phyloP scores from a whole-genome alignment of 2,113 vertebrate species.

The Osmerus mordax region DNA sequence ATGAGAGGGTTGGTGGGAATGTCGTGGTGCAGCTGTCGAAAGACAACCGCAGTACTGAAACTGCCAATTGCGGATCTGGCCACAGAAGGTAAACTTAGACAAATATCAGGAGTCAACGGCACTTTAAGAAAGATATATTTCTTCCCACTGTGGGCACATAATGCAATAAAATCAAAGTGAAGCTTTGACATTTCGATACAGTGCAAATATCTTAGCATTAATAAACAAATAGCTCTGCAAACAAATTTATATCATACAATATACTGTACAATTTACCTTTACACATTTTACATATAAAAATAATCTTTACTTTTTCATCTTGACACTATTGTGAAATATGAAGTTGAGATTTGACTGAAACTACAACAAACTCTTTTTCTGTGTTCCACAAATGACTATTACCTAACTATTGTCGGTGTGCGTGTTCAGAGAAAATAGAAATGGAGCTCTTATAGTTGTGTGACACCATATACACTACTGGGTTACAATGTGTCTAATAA shows the following conservation, averaged over 20 bases:
- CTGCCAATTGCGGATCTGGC: constrained; percentile 7
- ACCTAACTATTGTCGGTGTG: too few relatives aligned
- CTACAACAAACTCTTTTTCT: background rate
- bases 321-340: constrained; percentile 47
- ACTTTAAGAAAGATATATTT: constrained; percentile 70
- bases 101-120: constrained; percentile 51
- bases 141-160: constrained; percentile 76
- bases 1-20: constrained; percentile 30
- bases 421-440: too few relatives aligned
- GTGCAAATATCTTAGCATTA: constrained; percentile 79
- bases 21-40: constrained; percentile 13
- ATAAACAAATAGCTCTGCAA: constrained; percentile 65
- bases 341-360: constrained; percentile 2
- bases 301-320: constrained; percentile 55
- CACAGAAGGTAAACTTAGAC: constrained; percentile 42
- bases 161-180: constrained; percentile 75
- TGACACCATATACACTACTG: too few relatives aligned
- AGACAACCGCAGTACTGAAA: constrained; percentile 11
- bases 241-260: constrained; percentile 78
- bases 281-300: constrained; percentile 58
- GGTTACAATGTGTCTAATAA: too few relatives aligned
- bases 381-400: too few relatives aligned
- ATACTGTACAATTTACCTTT: constrained; percentile 78
- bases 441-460: too few relatives aligned
- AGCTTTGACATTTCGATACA: constrained; percentile 74